A percentile compares a stretch with the other conserved stretches of the same genome.
These are phyloP conservation scores for Aricia agestis DNA, from an alignment of 1,140 invertebrate genomes.

Conservation along the genomic window DNA sequence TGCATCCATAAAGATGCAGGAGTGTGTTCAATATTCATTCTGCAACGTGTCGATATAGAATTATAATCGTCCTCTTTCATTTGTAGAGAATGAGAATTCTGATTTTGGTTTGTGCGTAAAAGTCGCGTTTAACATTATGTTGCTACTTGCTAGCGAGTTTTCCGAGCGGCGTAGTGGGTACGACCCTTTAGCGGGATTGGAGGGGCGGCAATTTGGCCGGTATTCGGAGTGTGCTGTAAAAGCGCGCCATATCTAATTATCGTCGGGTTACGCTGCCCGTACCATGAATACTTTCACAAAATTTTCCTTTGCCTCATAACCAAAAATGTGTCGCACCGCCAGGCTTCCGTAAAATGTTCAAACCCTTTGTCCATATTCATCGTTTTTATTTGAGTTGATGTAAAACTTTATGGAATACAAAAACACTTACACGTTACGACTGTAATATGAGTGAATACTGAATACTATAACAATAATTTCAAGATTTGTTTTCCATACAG, in stretches of 20 bases:
- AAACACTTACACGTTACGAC: too few species aligned
- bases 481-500: too few species aligned
- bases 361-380: slow-evolving; percentile 3
- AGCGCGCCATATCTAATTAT: slow-evolving; percentile 73
- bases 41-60: too few species aligned
- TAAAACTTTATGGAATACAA: background rate
- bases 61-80: too few species aligned
- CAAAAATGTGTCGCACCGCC: slow-evolving; percentile 10
- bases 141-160: too few species aligned
- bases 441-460: too few species aligned
- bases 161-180: slow-evolving; percentile 33
- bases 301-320: slow-evolving; percentile 17
- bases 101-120: too few species aligned
- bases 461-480: too few species aligned
- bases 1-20: too few species aligned
- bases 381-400: background rate
- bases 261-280: slow-evolving; percentile 56
- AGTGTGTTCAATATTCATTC: too few species aligned
- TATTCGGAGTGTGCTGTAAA: slow-evolving; percentile 68
- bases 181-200: slow-evolving; percentile 60
- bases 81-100: too few species aligned
- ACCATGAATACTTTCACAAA: slow-evolving; percentile 40
- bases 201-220: slow-evolving; percentile 70
- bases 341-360: background rate
- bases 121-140: too few species aligned